Base-by-base conservation (phyloP, 2,888 invertebrate species). In the Sthenelais limicola region DNA sequence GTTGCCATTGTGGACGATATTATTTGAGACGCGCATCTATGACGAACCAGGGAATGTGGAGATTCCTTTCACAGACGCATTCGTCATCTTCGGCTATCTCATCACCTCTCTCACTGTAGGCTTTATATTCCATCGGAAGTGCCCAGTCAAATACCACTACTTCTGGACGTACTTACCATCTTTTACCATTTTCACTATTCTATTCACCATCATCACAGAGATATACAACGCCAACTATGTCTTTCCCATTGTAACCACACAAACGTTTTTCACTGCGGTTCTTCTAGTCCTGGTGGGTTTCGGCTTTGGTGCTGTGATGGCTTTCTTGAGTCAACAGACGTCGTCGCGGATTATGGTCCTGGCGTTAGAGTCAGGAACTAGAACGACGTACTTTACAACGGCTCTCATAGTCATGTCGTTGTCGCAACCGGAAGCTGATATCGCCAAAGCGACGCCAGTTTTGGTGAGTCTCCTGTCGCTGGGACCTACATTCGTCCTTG, bases 1-100 rank as follows among this genome's bases (percentile, higher is more conserved):
- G 74, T 26, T 74, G 15, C 74, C 74, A 24, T 32, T 74, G 56
- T 74, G 74, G 74, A 72, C 72, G 12, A 72, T 74, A 4, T 52
- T 72, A 26, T 74, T 74, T 54, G 74, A 74, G 68, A 71, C 56
- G 2, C 30, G 51, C 26, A 52, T 74, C 49, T 74, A 68, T 58
- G 21, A 58, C 30, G 43, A 3, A 15, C 68, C 74, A 18, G 74
- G 74, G 2, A 56, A 58, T 18, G 43, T 58, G 15, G 51, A 28
- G 21, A 74, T 74, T 30, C 74, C 74, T 5, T 74, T 74, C 62
- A n/a, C 28, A 1, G 49, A 74, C 30, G 54, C 72, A 48, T 74
- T 74, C 71, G 33, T 58, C 58, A 24, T 74, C 7, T 74, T 74
- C 51, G 35, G 48, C 48, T 71, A 47, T 68, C 48, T 72, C 35